Conservation (phyloP, 2,888 invertebrate species). For the Meghimatium bilineatum region DNA sequence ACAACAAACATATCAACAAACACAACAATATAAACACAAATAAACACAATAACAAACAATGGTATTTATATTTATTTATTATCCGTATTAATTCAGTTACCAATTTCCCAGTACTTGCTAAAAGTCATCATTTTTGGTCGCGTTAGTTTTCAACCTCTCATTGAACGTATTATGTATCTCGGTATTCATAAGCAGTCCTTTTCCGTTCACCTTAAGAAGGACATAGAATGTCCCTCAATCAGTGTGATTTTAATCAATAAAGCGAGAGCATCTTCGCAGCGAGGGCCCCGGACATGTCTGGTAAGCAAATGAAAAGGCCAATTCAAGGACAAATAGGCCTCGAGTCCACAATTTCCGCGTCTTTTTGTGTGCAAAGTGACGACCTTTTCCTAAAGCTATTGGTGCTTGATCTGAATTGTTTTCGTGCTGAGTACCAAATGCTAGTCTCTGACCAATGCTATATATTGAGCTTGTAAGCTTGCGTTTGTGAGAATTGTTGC, state of each 20-base stretch:
- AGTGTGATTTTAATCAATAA: constrained; percentile 40
- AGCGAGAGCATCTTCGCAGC: constrained; percentile 5
- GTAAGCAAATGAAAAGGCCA: constrained; percentile 47
- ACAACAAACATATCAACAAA: too few relatives aligned
- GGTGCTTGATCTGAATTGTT: constrained; percentile 6
- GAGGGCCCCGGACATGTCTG: not conserved
- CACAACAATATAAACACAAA: too few relatives aligned
- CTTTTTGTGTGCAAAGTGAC: constrained; percentile 15
- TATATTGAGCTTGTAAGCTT: too few relatives aligned
- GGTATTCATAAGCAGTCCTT: not conserved
- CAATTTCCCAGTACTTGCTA: not conserved
- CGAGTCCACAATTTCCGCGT: constrained; percentile 39
- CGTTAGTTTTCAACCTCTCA: too few relatives aligned
- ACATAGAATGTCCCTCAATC: not conserved
- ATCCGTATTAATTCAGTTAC: not conserved
- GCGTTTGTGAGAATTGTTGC: too few relatives aligned
- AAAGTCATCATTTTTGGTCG: not conserved
- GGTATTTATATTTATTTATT: not conserved
- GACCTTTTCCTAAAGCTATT: not conserved
- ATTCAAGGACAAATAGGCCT: constrained; percentile 32
- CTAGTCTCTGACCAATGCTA: too few relatives aligned
- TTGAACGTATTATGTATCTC: not conserved
- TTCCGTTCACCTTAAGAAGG: not conserved
- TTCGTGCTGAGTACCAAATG: not conserved
- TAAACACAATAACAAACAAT: too few relatives aligned